These are phyloP conservation scores for Ctenodactylus gundi DNA, from an alignment of 2,113 vertebrate species.

Conservation along the genomic window DNA sequence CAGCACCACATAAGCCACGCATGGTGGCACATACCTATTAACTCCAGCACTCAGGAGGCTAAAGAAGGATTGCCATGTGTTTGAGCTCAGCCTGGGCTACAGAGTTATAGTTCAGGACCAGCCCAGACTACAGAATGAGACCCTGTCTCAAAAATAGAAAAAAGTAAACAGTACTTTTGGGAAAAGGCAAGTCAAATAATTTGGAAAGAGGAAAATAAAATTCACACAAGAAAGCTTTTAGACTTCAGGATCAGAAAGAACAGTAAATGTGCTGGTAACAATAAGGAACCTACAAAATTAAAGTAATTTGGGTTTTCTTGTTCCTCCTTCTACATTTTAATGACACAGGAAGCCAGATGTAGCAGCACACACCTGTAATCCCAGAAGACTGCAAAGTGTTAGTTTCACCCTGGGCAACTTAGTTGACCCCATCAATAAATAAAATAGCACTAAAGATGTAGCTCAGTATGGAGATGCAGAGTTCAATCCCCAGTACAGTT, in stretches of 20 bases:
- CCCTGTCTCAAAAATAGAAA: too few relatives aligned
- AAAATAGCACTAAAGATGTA: background rate
- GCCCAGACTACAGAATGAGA: too few relatives aligned
- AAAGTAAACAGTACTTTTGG: background rate
- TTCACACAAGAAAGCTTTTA: background rate
- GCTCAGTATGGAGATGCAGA: background rate
- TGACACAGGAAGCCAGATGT: background rate
- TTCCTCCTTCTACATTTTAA: background rate
- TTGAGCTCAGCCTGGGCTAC: too few relatives aligned
- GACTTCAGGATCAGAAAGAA: background rate
- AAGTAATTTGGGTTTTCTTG: background rate
- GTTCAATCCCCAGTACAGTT: background rate
- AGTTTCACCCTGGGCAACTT: background rate
- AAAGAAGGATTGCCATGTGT: too few relatives aligned
- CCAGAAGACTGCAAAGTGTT: background rate
- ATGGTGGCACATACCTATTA: too few relatives aligned
- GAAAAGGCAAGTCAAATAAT: background rate
- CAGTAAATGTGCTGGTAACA: background rate
- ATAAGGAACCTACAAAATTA: background rate
- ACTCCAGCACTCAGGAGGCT: too few relatives aligned
- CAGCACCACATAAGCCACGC: too few relatives aligned
- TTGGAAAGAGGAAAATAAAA: background rate
- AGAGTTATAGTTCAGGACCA: too few relatives aligned
- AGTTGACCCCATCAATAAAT: background rate
- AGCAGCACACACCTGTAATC: background rate